Evolutionary conservation across 1,140 invertebrate species (phyloP), one percentile per base, ranked within the genome.

Genomic region (Andrena cerasifolii): DNA sequence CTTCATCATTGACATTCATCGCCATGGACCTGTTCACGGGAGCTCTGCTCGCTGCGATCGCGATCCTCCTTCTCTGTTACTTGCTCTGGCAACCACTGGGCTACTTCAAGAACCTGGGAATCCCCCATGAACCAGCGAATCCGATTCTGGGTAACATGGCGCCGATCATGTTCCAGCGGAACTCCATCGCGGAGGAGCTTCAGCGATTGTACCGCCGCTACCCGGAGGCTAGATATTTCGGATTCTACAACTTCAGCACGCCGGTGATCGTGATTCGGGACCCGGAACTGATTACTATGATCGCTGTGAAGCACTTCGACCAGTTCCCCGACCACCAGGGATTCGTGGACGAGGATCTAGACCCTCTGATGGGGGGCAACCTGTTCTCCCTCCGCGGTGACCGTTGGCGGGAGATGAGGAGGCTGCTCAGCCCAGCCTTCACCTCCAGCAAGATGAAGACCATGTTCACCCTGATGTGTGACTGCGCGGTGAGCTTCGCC

Each of bases 251-350:
- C 4, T 73, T 83, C 18, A 12, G 6, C 5, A 31, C 12, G 0
- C 79, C 81, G 0, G 5, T 26, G 0, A 24, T 62, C 6, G 47
- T 78, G 8, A 61, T 83, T 6, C 81, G 78, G 1, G 81, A 83
- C 33, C 67, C 68, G 0, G 79, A 83, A 0, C 26, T 83, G 6
- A 68, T 81, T 24, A 24, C 10, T 1, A 18, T 14, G 0, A 65
- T 83, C 5, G 18, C 53, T 2, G 58, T 83, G 10, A 83, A 78
- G n/a, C 51, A 83, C 2, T 83, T 83, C 4, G 74, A 83, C 24
- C 56, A 65, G 0, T 83, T 83, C 16, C 56, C 28, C 14, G 74
- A 83, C 33, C 81, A 81, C 8, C n/a, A 3, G 0, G 31, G 31
- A 0, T 65, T 83, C 1, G 26, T 70, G 0, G 53, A 63, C 40